Percentiles rank a stretch among this genome's conserved stretches.
These are phyloP conservation scores for Trichogramma pretiosum DNA, from an alignment of 1,140 invertebrate genomes.

Conservation along the genomic window DNA sequence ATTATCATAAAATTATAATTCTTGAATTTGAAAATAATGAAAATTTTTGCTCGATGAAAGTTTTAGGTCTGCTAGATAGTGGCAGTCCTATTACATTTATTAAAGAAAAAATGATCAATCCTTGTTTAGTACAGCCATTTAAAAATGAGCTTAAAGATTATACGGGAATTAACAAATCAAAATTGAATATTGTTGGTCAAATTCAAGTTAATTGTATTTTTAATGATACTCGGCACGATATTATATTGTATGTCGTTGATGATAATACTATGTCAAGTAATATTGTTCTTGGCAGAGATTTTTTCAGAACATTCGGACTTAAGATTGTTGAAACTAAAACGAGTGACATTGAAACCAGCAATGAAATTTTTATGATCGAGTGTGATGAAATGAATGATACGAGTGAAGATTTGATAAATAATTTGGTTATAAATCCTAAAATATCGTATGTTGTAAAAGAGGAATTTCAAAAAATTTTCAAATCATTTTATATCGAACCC, in stretches of 20 bases:
- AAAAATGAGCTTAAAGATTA: neutral
- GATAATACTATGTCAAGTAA: neutral
- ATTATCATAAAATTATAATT: too few species aligned
- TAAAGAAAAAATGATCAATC: constrained; percentile 2
- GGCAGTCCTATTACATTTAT: neutral
- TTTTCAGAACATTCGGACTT: neutral
- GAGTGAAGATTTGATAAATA: neutral
- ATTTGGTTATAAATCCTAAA: neutral
- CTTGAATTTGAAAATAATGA: neutral
- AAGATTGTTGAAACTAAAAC: too few species aligned
- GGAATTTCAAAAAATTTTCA: constrained; percentile 1
- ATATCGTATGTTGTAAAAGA: neutral
- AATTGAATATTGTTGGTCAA: constrained; percentile 3
- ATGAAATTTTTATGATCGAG: too few species aligned
- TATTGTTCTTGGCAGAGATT: constrained; percentile 1
- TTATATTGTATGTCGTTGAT: too few species aligned
- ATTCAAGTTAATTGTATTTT: neutral
- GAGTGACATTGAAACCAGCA: too few species aligned
- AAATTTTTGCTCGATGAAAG: neutral
- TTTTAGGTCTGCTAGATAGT: neutral
- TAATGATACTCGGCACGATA: too few species aligned
- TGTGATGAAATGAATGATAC: neutral
- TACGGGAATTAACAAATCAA: constrained; percentile 3
- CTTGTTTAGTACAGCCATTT: neutral
- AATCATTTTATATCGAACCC: neutral